phyloP scores from a whole-genome alignment of 2,888 invertebrate species.

The Meiosimyza decipiens region DNA sequence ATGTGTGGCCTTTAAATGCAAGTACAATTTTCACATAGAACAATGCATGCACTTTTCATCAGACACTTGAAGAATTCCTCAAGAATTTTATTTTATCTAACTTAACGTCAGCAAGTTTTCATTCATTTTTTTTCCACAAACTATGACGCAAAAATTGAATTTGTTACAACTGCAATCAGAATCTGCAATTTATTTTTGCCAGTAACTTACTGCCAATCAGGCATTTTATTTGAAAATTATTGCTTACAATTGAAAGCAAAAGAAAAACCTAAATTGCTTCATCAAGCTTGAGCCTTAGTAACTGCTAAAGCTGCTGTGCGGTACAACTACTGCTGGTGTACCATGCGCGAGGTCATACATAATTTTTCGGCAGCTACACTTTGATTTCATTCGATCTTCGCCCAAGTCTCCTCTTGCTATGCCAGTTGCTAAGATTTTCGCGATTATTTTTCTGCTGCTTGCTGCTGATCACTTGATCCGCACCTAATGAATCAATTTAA shows the following conservation, averaged over 20 bases:
- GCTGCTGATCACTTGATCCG: neutral
- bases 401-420: neutral
- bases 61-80: too few species aligned
- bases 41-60: too few species aligned
- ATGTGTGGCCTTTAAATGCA: too few species aligned
- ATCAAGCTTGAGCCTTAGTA: too few species aligned
- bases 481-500: constrained; percentile 47
- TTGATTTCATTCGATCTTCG: constrained; percentile 14
- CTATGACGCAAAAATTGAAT: too few species aligned
- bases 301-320: too few species aligned
- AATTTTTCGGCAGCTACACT: constrained; percentile 38
- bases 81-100: too few species aligned
- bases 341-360: constrained; percentile 24
- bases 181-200: neutral
- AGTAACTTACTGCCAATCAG: constrained; percentile 4
- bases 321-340: neutral
- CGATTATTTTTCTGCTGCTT: neutral
- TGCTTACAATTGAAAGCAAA: neutral
- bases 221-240: constrained; percentile 21
- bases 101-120: too few species aligned
- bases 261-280: too few species aligned
- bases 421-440: neutral
- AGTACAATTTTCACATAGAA: too few species aligned
- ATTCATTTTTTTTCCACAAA: too few species aligned
- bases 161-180: too few species aligned